phyloP scores from a whole-genome alignment of 2,113 vertebrate species.

The Turdus rufiventris region DNA sequence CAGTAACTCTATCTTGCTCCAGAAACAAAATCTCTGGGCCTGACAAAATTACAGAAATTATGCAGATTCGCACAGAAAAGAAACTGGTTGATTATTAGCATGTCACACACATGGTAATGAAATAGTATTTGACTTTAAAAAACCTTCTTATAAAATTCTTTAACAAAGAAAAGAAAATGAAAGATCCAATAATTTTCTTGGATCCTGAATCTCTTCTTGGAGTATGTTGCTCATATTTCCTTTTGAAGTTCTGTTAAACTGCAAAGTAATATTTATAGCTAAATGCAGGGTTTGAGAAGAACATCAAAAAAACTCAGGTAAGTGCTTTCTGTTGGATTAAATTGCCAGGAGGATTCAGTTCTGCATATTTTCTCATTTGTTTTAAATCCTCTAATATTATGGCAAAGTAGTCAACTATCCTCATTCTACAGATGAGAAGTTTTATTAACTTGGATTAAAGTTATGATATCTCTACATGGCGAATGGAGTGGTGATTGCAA shows the following conservation, averaged over 20 bases:
- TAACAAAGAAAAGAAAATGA: background rate
- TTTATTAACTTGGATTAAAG: constrained; percentile 37
- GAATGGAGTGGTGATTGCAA: background rate
- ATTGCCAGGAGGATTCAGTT: background rate
- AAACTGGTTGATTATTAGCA: background rate
- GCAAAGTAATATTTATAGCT: background rate
- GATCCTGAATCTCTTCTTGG: background rate
- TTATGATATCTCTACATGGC: background rate
- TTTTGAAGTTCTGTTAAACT: background rate
- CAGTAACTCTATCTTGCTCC: background rate
- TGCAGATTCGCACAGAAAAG: background rate
- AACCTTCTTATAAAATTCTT: background rate
- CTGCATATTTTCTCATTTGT: background rate
- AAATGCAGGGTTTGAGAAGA: background rate
- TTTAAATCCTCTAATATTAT: background rate
- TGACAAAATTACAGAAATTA: background rate
- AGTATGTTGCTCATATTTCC: background rate
- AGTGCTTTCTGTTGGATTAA: background rate
- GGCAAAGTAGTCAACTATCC: background rate
- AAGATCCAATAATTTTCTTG: background rate
- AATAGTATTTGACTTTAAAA: background rate
- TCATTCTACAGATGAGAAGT: background rate
- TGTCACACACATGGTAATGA: background rate
- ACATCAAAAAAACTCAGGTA: background rate
- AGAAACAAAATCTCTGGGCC: background rate